Conservation (phyloP, 2,888 invertebrate species). For the Eupithecia dodoneata region DNA sequence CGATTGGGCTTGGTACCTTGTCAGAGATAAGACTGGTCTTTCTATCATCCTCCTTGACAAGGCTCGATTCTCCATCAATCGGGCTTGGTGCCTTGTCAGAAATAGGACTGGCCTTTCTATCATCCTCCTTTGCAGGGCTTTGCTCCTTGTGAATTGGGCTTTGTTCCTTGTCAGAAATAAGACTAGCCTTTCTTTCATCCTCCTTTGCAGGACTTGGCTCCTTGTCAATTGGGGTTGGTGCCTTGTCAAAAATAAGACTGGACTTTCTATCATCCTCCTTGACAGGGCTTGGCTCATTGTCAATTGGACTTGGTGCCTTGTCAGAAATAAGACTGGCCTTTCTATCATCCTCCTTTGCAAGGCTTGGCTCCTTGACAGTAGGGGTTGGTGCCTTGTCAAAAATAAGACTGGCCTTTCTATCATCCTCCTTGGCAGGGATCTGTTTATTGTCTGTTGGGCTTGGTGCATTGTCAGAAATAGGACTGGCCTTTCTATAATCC, state of each 20-base stretch:
- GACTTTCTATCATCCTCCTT: conserved; percentile 11
- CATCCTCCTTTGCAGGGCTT: conserved; percentile 15
- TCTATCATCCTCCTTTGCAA: conserved; percentile 25
- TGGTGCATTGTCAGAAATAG: not conserved
- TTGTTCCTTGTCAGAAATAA: not conserved
- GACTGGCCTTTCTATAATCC: not conserved
- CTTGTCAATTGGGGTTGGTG: conserved; percentile 6
- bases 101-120: conserved; percentile 6
- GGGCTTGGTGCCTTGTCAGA: conserved; percentile 13
- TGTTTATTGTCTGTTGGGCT: not conserved
- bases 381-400: not conserved
- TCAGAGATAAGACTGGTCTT: conserved; percentile 19
- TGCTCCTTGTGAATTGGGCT: not conserved
- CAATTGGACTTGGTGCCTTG: conserved; percentile 7
- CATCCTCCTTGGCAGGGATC: not conserved
- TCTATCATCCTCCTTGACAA: conserved; percentile 16
- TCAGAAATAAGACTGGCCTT: conserved; percentile 23
- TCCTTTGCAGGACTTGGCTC: conserved; percentile 13
- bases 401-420: not conserved
- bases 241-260: conserved; percentile 8
- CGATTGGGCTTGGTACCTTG: conserved; percentile 16
- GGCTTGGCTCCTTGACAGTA: conserved; percentile 21
- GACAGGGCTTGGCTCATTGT: conserved; percentile 28
- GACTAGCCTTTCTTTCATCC: not conserved
- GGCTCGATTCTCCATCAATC: not conserved